Percentiles rank a stretch among this genome's conserved stretches.
phyloP scores from a whole-genome alignment of 2,888 invertebrate genomes.

The Diaperis boleti region DNA sequence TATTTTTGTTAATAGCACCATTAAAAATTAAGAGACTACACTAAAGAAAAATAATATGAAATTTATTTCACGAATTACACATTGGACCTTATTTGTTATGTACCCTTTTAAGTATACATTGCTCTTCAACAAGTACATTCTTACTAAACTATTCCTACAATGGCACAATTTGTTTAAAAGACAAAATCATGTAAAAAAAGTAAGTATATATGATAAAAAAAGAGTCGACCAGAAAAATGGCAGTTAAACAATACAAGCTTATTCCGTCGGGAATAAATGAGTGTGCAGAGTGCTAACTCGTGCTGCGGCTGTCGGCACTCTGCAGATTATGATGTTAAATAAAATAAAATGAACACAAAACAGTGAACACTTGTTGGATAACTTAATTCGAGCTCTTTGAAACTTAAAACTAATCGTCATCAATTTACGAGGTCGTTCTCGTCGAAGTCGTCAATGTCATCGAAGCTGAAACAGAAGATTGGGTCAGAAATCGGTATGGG shows the following conservation, averaged over 20 bases:
- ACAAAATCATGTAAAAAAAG: conserved; percentile 48
- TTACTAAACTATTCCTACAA: conserved; percentile 59
- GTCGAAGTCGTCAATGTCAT: conserved; percentile 49
- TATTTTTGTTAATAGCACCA: conserved; percentile 62
- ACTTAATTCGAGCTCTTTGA: conserved; percentile 40
- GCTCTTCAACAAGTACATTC: conserved; percentile 37
- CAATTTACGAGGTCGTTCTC: conserved; percentile 55
- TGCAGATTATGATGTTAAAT: conserved; percentile 43
- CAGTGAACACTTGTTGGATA: conserved; percentile 56
- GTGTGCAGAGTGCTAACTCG: conserved; percentile 19
- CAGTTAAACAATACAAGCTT: conserved; percentile 59
- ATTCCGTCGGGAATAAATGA: conserved; percentile 47
- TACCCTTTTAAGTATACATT: conserved; percentile 46
- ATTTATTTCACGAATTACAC: conserved; percentile 45
- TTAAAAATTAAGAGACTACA: conserved; percentile 54
- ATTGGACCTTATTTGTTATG: conserved; percentile 53
- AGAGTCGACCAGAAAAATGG: conserved; percentile 61
- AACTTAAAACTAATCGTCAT: conserved; percentile 47
- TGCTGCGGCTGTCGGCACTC: conserved; percentile 42
- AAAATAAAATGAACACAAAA: conserved; percentile 57
- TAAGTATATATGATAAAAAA: conserved; percentile 59
- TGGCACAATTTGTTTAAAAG: conserved; percentile 62
- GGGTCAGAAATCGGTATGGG: no score
- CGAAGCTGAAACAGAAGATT: conserved; percentile 57
- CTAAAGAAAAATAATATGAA: conserved; percentile 46